phyloP scores from a whole-genome alignment of 2,113 vertebrate genomes.

The Tonatia bakeri region DNA sequence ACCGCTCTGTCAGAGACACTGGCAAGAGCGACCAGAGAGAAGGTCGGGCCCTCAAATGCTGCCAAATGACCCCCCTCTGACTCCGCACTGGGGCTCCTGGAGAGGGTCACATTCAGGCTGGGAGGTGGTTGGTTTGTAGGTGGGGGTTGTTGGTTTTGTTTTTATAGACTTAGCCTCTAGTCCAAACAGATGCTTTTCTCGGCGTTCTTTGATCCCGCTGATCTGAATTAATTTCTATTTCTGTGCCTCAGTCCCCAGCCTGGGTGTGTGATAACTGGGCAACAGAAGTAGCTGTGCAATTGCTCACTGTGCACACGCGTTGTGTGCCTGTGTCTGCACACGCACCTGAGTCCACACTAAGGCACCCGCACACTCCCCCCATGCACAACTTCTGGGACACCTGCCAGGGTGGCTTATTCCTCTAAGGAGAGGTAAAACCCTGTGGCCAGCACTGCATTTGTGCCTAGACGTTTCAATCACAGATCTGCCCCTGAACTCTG shows the following conservation, averaged over 20 bases:
- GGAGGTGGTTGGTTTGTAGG: accelerated
- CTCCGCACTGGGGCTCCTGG: neutral
- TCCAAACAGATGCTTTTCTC: neutral
- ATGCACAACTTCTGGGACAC: accelerated
- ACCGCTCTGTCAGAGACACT: constrained; percentile 87
- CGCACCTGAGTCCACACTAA: neutral
- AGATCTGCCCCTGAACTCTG: neutral
- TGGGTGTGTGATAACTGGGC: neutral
- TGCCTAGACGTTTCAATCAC: neutral
- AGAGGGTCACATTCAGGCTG: neutral
- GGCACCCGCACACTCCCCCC: accelerated
- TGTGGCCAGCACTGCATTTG: neutral
- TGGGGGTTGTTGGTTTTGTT: neutral
- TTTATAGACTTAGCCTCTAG: constrained; percentile 19
- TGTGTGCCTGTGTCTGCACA: accelerated
- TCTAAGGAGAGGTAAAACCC: neutral
- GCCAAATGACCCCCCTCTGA: neutral
- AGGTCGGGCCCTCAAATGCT: neutral
- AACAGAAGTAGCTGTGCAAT: accelerated
- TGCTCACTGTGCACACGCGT: accelerated
- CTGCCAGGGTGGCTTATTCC: too few species aligned
- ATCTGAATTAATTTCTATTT: constrained; percentile 24
- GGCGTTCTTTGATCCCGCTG: neutral
- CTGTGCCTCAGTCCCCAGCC: neutral
- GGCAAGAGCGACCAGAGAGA: constrained; percentile 65